Evolutionary conservation across 2,113 vertebrate genomes (phyloP), one percentile per base, ranked within the genome.

Genomic region (Seriola quinqueradiata): DNA sequence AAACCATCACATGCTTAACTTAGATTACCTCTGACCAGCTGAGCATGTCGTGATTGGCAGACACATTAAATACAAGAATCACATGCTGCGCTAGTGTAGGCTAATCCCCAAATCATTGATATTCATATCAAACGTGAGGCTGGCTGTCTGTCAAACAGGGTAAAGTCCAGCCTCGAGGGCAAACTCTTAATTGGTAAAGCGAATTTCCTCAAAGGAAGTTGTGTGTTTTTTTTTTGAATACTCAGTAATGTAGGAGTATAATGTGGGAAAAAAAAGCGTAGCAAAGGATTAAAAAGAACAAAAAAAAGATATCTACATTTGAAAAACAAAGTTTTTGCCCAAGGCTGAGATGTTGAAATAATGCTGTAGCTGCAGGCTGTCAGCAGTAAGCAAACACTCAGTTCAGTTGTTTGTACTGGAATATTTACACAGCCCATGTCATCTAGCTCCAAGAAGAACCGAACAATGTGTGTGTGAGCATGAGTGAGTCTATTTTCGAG

Each of bases 1-100:
- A 83, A 82, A 78, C 48, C 79, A 69, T 89, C 87, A 77, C 90
- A 88, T 90, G 91, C 73, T 81, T 46, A 70, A 84, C 54, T 75
- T 66, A 0, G 28, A 28, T 28, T 28, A 28, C 28, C 28, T 28
- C 28, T 65, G 86, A 76, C 55, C 58, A 21, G 34, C 70, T n/a
- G 10, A 78, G 77, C 75, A 10, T 67, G 66, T 11, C 32, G 0
- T 70, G 89, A 90, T 76, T 77, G 84, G 84, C 84, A 84, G 84
- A 72, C 75, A 79, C 71, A 77, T 87, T 82, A 89, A 89, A 91
- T 59, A 73, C 58, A 34, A 81, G 72, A 66, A 78, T 92, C 88
- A 89, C 87, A 79, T 38, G 83, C 64, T 48, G 79, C 3, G 57
- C 38, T 42, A 54, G 16, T 38, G 54, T 12, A 16, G 46, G 66